phyloP scores from a whole-genome alignment of 2,888 invertebrate genomes.

The Ischnura elegans region DNA sequence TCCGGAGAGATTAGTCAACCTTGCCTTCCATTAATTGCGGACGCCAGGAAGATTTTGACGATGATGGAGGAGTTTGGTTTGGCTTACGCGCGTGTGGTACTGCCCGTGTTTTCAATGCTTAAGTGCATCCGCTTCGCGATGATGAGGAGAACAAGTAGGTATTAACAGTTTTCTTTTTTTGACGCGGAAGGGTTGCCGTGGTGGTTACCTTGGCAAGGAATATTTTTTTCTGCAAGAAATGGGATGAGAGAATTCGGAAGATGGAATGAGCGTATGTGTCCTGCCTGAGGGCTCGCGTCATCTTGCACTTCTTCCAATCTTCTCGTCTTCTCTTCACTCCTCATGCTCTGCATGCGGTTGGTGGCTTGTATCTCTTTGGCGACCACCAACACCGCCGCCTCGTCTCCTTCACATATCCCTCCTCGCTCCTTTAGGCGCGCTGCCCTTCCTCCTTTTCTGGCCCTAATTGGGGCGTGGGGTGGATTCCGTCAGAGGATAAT shows the following conservation, averaged over 20 bases:
- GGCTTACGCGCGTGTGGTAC: too few relatives aligned
- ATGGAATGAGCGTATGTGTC: neutral
- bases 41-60: too few relatives aligned
- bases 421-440: neutral
- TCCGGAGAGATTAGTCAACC: too few relatives aligned
- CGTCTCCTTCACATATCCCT: neutral
- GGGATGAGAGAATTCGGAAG: neutral
- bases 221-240: too few relatives aligned
- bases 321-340: neutral
- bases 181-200: neutral
- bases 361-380: neutral
- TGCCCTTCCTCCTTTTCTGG: neutral
- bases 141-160: neutral
- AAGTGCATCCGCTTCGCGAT: neutral
- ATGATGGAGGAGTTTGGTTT: too few relatives aligned
- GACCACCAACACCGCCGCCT: neutral
- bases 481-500: conserved; percentile 50
- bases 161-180: neutral
- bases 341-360: neutral
- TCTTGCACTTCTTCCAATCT: conserved; percentile 25
- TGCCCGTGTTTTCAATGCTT: neutral
- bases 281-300: conserved; percentile 39
- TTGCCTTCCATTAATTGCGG: too few relatives aligned
- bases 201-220: neutral
- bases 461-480: conserved; percentile 65